Evolutionary conservation across 2,113 vertebrate species (phyloP).

Genomic region (Microtus ochrogaster): DNA sequence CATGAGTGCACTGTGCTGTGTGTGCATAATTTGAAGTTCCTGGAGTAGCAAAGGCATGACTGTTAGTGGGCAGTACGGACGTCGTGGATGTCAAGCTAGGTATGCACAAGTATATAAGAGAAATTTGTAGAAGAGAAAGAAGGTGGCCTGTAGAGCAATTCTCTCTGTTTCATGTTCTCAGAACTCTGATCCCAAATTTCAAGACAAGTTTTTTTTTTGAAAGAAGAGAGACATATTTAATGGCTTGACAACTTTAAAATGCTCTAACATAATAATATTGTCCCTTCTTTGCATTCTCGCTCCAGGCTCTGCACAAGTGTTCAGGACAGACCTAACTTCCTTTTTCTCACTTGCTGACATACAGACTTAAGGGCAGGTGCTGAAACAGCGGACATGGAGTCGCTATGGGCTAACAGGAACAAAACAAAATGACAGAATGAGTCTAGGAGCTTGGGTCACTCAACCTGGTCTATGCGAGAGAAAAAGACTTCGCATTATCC

Average conservation of each 20-base stretch:
- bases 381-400: background rate
- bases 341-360: background rate
- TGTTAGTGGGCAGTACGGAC: background rate
- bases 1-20: background rate
- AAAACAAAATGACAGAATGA: background rate
- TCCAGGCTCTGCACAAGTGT: background rate
- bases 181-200: background rate
- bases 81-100: background rate
- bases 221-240: slow-evolving; percentile 23
- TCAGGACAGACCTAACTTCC: background rate
- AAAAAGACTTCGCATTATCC: background rate
- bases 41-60: background rate
- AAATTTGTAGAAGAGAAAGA: background rate
- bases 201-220: slow-evolving; percentile 12
- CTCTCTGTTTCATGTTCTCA: background rate
- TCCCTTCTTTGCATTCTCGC: background rate
- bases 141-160: background rate
- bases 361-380: background rate
- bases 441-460: background rate
- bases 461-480: background rate
- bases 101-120: background rate
- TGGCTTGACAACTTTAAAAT: slow-evolving; percentile 4
- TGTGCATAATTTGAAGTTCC: background rate
- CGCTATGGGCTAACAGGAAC: background rate
- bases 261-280: background rate